A percentile compares a stretch with the other conserved stretches of the same genome.
Evolutionary conservation across 2,888 invertebrate species (phyloP).

Genomic region (Pollenia angustigena): DNA sequence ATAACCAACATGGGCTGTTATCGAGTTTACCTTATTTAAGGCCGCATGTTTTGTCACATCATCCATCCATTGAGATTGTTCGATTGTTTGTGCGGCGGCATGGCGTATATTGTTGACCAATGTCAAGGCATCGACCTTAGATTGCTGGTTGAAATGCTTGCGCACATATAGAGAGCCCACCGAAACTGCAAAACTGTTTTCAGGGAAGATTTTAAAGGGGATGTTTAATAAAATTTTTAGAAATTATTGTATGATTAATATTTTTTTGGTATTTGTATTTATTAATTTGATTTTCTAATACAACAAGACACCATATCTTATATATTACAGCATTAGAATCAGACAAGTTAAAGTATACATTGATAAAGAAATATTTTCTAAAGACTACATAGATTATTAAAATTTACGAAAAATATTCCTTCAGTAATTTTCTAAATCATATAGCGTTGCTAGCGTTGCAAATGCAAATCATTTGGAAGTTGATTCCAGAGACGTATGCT

Average conservation of each 20-base stretch:
- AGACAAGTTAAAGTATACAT: too few species aligned
- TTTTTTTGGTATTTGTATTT: too few species aligned
- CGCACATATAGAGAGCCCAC: slow-evolving; percentile 94
- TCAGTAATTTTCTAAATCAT: too few species aligned
- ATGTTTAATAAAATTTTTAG: not conserved
- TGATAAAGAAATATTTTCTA: too few species aligned
- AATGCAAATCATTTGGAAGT: too few species aligned
- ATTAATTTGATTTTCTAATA: too few species aligned
- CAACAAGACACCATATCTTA: too few species aligned
- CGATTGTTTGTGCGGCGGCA: slow-evolving; percentile 92
- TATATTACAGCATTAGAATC: too few species aligned
- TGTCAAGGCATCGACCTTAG: slow-evolving; percentile 92
- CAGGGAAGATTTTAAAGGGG: not conserved
- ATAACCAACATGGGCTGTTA: slow-evolving; percentile 96
- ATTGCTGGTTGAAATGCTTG: slow-evolving; percentile 93
- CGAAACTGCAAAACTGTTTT: slow-evolving; percentile 87
- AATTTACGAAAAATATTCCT: too few species aligned
- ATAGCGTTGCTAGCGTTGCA: too few species aligned
- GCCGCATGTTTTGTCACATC: slow-evolving; percentile 90
- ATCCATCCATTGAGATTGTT: slow-evolving; percentile 97
- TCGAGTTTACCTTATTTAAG: slow-evolving; percentile 91
- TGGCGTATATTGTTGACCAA: slow-evolving; percentile 94
- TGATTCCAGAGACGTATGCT: too few species aligned
- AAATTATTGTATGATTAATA: not conserved
- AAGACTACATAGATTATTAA: too few species aligned